These are phyloP conservation scores for Spinibarbus caldwelli DNA, from an alignment of 2,797 vertebrate species.

Conservation along the genomic window DNA sequence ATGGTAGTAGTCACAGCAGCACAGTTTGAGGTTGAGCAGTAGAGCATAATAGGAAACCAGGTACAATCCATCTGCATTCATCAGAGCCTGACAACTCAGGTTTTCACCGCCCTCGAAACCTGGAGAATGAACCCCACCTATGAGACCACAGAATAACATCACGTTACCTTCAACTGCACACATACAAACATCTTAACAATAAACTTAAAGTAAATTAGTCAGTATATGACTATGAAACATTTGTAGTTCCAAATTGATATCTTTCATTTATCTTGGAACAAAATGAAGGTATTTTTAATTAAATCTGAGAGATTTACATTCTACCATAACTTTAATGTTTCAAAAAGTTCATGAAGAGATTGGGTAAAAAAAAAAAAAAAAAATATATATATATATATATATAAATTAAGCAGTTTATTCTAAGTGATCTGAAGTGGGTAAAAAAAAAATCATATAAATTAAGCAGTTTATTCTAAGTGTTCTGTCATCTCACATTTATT, in stretches of 20 bases:
- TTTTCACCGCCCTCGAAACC: conserved; percentile 83
- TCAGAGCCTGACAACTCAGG: conserved; percentile 87
- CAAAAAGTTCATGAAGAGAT: too few relatives aligned
- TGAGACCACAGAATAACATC: not conserved
- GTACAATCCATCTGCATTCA: conserved; percentile 95
- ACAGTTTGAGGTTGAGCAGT: conserved; percentile 93
- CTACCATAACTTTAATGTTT: too few relatives aligned
- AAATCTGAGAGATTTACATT: too few relatives aligned
- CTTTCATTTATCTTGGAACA: not conserved
- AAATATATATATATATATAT: too few relatives aligned
- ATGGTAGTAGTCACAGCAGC: conserved; percentile 89
- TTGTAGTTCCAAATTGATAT: not conserved
- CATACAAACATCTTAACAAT: too few relatives aligned
- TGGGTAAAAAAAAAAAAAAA: too few relatives aligned
- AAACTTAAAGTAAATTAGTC: not conserved
- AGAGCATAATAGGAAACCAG: conserved; percentile 88
- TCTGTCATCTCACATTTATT: too few relatives aligned
- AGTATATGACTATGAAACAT: not conserved
- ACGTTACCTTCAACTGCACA: not conserved
- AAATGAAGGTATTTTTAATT: not conserved
- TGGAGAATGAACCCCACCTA: conserved; percentile 90
- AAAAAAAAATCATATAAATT: too few relatives aligned
- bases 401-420: too few relatives aligned
- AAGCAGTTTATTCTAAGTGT: too few relatives aligned
- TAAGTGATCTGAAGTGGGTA: too few relatives aligned